phyloP scores from a whole-genome alignment of 1,140 invertebrate species.

The Pseudomyrmex dendroicus region DNA sequence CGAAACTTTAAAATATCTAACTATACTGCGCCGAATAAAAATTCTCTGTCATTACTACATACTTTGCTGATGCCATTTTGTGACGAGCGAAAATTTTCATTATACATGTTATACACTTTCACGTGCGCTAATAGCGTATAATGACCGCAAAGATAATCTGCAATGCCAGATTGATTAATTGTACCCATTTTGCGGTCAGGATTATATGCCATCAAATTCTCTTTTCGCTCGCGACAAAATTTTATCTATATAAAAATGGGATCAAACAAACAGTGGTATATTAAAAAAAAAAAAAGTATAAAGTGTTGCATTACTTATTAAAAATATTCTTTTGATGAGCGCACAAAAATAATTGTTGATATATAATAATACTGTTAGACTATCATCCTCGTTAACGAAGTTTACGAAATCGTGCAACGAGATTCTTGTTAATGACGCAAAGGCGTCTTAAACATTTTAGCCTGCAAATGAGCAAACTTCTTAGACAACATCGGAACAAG shows the following conservation, averaged over 20 bases:
- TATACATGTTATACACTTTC: constrained; percentile 81
- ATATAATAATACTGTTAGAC: constrained; percentile 84
- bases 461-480: constrained; percentile 40
- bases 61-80: constrained; percentile 4
- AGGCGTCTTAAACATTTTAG: constrained; percentile 85
- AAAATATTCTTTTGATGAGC: too few species aligned
- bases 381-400: constrained; percentile 83
- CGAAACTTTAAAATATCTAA: not conserved
- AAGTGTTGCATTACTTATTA: not conserved
- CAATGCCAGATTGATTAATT: constrained; percentile 72
- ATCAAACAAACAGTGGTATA: constrained; percentile 7
- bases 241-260: constrained; percentile 78
- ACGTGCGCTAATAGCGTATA: constrained; percentile 82
- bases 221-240: constrained; percentile 85
- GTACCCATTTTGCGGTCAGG: constrained; percentile 61
- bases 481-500: constrained; percentile 1
- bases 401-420: constrained; percentile 84
- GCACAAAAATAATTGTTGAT: too few species aligned
- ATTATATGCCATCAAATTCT: constrained; percentile 78
- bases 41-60: not conserved
- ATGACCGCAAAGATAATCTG: constrained; percentile 81
- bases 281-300: constrained; percentile 10
- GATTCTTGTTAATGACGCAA: constrained; percentile 85
- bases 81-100: constrained; percentile 75
- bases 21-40: not conserved